Conservation (phyloP, 2,888 invertebrate species). For the Timema cristinae region DNA sequence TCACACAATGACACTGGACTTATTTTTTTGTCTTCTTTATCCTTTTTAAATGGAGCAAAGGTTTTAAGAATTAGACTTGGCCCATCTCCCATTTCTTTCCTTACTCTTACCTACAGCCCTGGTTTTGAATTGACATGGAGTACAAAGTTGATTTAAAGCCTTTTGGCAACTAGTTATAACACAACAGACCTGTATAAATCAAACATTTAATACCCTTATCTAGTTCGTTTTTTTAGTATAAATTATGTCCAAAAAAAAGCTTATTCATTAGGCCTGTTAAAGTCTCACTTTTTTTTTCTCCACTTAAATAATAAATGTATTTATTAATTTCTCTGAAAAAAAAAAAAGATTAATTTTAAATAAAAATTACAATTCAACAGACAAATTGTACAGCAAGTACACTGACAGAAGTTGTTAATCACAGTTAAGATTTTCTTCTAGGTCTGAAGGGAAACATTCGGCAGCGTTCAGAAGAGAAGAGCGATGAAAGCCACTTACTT, state of each 20-base stretch:
- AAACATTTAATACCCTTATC: slow-evolving; percentile 14
- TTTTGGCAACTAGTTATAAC: slow-evolving; percentile 29
- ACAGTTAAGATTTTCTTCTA: slow-evolving; percentile 30
- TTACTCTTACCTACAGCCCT: slow-evolving; percentile 29
- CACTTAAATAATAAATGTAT: slow-evolving; percentile 26
- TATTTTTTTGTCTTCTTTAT: background rate
- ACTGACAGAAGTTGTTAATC: slow-evolving; percentile 30
- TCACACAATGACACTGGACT: slow-evolving; percentile 27
- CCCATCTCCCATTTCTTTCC: too few species aligned
- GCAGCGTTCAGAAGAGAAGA: slow-evolving; percentile 26
- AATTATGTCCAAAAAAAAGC: slow-evolving; percentile 27
- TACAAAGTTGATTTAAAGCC: slow-evolving; percentile 30
- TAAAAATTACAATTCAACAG: too few species aligned
- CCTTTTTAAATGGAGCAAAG: too few species aligned
- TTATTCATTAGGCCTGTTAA: slow-evolving; percentile 31
- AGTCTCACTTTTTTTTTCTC: slow-evolving; percentile 24
- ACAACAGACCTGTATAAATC: slow-evolving; percentile 27
- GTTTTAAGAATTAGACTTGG: too few species aligned
- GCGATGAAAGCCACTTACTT: slow-evolving; percentile 26
- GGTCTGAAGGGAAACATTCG: slow-evolving; percentile 21
- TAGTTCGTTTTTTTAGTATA: slow-evolving; percentile 25
- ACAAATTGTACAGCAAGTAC: slow-evolving; percentile 26
- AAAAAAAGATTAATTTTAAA: slow-evolving; percentile 15
- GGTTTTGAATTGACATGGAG: slow-evolving; percentile 32
- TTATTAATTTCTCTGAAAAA: slow-evolving; percentile 26